A percentile compares a stretch with the other conserved stretches of the same genome.
phyloP scores from a whole-genome alignment of 2,888 invertebrate genomes.

The Epinotia nisella region DNA sequence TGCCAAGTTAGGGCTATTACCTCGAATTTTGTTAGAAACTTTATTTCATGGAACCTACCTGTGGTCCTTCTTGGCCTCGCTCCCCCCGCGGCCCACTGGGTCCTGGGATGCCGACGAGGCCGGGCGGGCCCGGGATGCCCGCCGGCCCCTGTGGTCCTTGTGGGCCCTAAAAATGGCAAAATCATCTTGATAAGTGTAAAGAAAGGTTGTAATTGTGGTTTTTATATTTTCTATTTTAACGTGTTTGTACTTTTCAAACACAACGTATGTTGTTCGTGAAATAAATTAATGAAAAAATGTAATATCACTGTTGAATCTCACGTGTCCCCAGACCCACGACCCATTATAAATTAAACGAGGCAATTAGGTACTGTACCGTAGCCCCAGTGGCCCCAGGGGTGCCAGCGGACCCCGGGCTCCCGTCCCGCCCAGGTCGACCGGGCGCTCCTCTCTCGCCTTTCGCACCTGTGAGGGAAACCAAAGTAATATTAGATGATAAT shows the following conservation, averaged over 20 bases:
- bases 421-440: slow-evolving; percentile 68
- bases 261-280: too few species aligned
- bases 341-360: too few species aligned
- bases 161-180: slow-evolving; percentile 33
- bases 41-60: slow-evolving; percentile 59
- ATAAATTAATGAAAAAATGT: too few species aligned
- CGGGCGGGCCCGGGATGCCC: slow-evolving; percentile 60
- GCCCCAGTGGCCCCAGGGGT: slow-evolving; percentile 71
- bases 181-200: too few species aligned
- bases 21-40: too few species aligned
- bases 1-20: too few species aligned
- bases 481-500: too few species aligned
- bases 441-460: slow-evolving; percentile 71
- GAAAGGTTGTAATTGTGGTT: too few species aligned
- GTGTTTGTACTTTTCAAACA: too few species aligned
- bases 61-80: slow-evolving; percentile 78
- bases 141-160: slow-evolving; percentile 60
- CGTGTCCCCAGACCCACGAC: too few species aligned
- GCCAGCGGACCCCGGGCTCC: slow-evolving; percentile 66
- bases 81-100: slow-evolving; percentile 68
- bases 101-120: slow-evolving; percentile 61
- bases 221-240: too few species aligned
- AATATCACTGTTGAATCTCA: too few species aligned
- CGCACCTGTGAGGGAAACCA: slow-evolving; percentile 56
- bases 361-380: slow-evolving; percentile 59